Conservation (phyloP, 2,797 vertebrate species). For the Macropus fuliginosus region DNA sequence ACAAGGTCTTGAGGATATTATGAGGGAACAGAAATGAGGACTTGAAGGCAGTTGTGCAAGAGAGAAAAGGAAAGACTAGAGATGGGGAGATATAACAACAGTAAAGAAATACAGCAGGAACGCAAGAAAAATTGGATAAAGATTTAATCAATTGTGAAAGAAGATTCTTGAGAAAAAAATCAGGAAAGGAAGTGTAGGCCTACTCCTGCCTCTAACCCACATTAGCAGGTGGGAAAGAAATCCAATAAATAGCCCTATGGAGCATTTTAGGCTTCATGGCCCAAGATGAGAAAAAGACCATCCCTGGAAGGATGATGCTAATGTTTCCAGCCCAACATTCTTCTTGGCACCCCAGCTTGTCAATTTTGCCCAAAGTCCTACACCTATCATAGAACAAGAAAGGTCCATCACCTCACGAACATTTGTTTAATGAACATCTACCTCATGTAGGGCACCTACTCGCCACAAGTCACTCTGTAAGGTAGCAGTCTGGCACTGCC, state of each 20-base stretch:
- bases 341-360: not conserved
- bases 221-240: not conserved
- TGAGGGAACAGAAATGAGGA: not conserved
- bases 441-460: not conserved
- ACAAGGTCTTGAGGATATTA: not conserved
- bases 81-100: not conserved
- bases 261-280: constrained; percentile 11
- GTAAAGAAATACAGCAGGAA: not conserved
- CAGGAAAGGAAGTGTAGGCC: not conserved
- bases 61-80: not conserved
- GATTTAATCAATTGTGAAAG: constrained; percentile 34
- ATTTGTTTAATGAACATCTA: not conserved
- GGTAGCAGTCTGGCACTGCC: not conserved
- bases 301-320: not conserved
- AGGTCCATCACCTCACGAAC: not conserved
- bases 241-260: not conserved
- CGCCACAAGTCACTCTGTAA: not conserved
- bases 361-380: not conserved
- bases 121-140: constrained; percentile 24
- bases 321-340: not conserved
- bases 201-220: constrained; percentile 22
- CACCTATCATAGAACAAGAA: not conserved
- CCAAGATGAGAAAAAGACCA: constrained; percentile 35
- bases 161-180: constrained; percentile 1
- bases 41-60: not conserved